Base-by-base conservation (phyloP, 2,797 vertebrate species). In the Galago senegalensis region DNA sequence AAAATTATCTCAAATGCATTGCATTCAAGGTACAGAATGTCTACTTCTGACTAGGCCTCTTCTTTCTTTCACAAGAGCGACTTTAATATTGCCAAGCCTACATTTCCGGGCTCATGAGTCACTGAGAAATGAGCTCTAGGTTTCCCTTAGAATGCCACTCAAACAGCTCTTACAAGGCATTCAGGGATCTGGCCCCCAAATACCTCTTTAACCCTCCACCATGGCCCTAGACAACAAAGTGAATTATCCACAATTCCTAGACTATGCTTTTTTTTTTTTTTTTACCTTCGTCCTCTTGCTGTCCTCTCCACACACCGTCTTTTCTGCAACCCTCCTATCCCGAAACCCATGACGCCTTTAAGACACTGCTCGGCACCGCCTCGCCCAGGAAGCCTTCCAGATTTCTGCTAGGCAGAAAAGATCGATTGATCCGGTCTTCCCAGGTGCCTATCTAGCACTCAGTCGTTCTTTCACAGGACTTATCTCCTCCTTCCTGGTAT, bases 41-140 rank as follows among this genome's bases (percentile, higher is more conserved):
- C 87, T 88, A 63, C 61, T 94, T 87, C 81, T 37, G 4, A 29
- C 79, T 18, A 92, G 77, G 96, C 92, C 94, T 90, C 79, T 63
- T 61, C 76, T 86, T 80, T 65, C 86, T 76, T 79, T 82, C 90
- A 56, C 70, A 65, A 75, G 63, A 90, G 82, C 76, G 93, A 76
- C 91, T 95, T 87, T 67, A 80, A 82, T n/a, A 91, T 81, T 87
- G 72, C 87, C 72, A 40, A 46, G 81, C 91, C 79, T 80, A 89
- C 93, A 93, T 86, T 96, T 97, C 97, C 96, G 89, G 94, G 77
- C 94, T 89, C 96, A 53, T 94, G 95, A 97, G 81, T 97, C 96
- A 93, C 95, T 53, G 80, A 92, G 94, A 91, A 67, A 88, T 3
- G 53, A 76, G 93, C 80, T 87, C 85, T 70, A 92, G 72, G 96